phyloP scores from a whole-genome alignment of 92 coral and sea anemone genomes.

The Heliopora coerulea region DNA sequence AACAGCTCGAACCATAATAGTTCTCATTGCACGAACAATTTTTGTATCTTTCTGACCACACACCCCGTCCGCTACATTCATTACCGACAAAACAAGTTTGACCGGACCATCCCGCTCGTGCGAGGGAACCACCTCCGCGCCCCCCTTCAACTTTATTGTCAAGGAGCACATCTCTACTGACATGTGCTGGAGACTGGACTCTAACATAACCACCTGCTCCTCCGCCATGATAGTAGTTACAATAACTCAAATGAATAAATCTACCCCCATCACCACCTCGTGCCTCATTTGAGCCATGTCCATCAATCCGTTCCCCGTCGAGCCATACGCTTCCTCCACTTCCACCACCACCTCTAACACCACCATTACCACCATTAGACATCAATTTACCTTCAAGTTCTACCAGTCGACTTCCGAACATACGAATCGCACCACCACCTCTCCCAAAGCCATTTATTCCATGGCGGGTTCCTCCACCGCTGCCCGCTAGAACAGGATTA shows the following conservation, averaged over 20 bases:
- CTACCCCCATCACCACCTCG: slow-evolving; percentile 69
- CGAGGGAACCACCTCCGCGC: slow-evolving; percentile 34
- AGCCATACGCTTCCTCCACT: slow-evolving; percentile 89
- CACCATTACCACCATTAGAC: slow-evolving; percentile 57
- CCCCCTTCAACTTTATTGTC: slow-evolving; percentile 68
- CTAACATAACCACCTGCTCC: slow-evolving; percentile 90
- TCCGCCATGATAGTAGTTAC: slow-evolving; percentile 71
- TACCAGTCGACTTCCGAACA: slow-evolving; percentile 67
- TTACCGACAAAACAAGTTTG: slow-evolving; percentile 64
- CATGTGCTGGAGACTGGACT: slow-evolving; percentile 71
- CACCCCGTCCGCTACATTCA: slow-evolving; percentile 76
- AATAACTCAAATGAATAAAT: background rate
- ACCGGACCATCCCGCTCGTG: slow-evolving; percentile 60
- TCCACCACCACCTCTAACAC: slow-evolving; percentile 72
- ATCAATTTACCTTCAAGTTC: slow-evolving; percentile 78
- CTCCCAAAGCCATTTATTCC: slow-evolving; percentile 28
- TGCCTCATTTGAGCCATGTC: slow-evolving; percentile 72
- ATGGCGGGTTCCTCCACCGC: slow-evolving; percentile 82
- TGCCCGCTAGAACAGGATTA: slow-evolving; percentile 69
- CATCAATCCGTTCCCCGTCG: slow-evolving; percentile 76
- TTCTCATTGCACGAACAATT: slow-evolving; percentile 63
- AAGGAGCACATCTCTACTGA: slow-evolving; percentile 71
- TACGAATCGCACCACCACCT: slow-evolving; percentile 82
- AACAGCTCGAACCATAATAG: slow-evolving; percentile 78
- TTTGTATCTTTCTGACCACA: slow-evolving; percentile 44